These are phyloP conservation scores for Augochlorella aurata DNA, from an alignment of 2,888 invertebrate genomes.

Conservation along the genomic window DNA sequence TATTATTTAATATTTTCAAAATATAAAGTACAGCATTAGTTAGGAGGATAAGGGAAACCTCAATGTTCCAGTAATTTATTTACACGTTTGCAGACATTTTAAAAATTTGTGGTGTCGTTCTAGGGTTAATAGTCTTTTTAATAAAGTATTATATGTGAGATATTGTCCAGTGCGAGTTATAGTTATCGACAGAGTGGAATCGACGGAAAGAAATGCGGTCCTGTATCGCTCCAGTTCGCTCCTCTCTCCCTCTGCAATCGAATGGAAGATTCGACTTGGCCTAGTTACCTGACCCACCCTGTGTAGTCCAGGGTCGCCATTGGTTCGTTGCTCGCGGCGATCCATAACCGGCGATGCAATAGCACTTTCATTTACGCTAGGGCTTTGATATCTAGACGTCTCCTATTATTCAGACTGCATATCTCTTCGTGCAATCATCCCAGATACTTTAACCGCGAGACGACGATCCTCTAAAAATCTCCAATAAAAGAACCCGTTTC, in stretches of 20 bases:
- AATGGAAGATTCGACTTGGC: conserved; percentile 9
- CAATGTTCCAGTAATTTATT: too few relatives aligned
- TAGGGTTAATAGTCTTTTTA: too few relatives aligned
- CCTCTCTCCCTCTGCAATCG: neutral
- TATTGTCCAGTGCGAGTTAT: neutral
- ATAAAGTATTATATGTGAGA: too few relatives aligned
- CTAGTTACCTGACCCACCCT: conserved; percentile 1
- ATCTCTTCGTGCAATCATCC: neutral
- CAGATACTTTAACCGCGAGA: too few relatives aligned
- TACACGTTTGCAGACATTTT: too few relatives aligned
- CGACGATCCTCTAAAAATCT: too few relatives aligned
- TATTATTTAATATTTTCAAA: too few relatives aligned
- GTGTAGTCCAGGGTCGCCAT: conserved; percentile 14
- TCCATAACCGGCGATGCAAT: neutral
- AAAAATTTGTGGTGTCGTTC: too few relatives aligned
- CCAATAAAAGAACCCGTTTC: too few relatives aligned
- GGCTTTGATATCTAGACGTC: neutral
- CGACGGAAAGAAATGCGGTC: neutral
- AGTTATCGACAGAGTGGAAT: neutral
- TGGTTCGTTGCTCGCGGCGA: conserved; percentile 5
- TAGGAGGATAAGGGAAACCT: too few relatives aligned
- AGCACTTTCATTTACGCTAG: neutral
- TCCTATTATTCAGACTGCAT: neutral
- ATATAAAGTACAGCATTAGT: too few relatives aligned
- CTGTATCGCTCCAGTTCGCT: neutral